A percentile compares a stretch with the other conserved stretches of the same genome.
Evolutionary conservation across 2,113 vertebrate genomes (phyloP).

Genomic region (Pedetes capensis): DNA sequence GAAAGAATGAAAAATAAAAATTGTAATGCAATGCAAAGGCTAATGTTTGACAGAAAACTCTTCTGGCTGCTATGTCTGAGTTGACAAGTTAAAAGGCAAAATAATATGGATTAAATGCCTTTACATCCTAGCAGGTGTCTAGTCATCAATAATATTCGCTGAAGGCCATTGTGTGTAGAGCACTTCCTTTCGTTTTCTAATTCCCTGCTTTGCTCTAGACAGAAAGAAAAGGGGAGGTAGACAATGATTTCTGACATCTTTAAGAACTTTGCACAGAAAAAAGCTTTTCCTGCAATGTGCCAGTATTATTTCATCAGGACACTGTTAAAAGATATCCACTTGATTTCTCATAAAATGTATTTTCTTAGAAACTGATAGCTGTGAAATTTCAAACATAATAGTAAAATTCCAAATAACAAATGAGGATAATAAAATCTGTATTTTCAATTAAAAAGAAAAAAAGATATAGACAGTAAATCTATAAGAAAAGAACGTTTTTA

Average conservation of each 20-base stretch:
- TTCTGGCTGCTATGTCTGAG: constrained; percentile 15
- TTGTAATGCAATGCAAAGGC: constrained; percentile 32
- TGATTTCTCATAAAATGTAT: constrained; percentile 13
- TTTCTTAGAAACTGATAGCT: neutral
- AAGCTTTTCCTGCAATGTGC: neutral
- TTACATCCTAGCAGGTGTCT: constrained; percentile 67
- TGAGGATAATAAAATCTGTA: neutral
- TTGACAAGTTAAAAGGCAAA: constrained; percentile 74
- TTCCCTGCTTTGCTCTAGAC: constrained; percentile 39
- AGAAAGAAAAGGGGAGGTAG: constrained; percentile 35
- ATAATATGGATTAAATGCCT: constrained; percentile 75
- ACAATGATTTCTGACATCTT: constrained; percentile 51
- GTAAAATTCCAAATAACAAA: neutral
- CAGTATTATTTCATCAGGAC: constrained; percentile 23
- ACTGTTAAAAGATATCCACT: neutral
- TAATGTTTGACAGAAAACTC: constrained; percentile 64
- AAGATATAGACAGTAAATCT: neutral
- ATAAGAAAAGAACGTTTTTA: neutral
- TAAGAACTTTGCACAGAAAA: constrained; percentile 24
- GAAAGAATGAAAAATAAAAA: constrained; percentile 56
- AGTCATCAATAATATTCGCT: constrained; percentile 67
- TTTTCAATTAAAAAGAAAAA: neutral
- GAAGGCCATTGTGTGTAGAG: constrained; percentile 58
- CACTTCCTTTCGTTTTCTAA: constrained; percentile 48
- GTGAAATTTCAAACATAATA: neutral